These are phyloP conservation scores for Etheostoma perlongum DNA, from an alignment of 2,797 vertebrate genomes.

Conservation along the genomic window DNA sequence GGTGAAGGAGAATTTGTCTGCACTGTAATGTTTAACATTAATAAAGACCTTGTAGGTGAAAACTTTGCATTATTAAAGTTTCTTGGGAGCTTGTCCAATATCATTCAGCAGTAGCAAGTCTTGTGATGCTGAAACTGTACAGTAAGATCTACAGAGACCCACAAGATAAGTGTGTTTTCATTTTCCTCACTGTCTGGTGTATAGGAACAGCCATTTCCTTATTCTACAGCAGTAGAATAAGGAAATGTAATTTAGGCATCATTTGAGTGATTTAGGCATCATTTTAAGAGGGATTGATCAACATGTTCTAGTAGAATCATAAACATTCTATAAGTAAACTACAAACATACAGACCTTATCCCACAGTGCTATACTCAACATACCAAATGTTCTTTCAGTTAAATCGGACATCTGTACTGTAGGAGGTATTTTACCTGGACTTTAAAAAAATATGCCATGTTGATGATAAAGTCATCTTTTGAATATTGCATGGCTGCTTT, in stretches of 20 bases:
- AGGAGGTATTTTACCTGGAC: not conserved
- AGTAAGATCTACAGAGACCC: conserved; percentile 49
- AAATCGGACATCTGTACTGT: not conserved
- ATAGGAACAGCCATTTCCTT: not conserved
- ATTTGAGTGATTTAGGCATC: not conserved
- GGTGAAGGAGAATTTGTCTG: not conserved
- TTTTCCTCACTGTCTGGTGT: not conserved
- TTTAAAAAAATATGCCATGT: not conserved
- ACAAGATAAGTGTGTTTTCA: conserved; percentile 29
- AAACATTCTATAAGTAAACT: not conserved
- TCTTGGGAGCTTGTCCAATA: conserved; percentile 4
- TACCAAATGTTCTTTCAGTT: conserved; percentile 5
- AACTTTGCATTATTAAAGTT: not conserved
- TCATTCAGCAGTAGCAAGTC: conserved; percentile 24
- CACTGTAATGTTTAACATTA: not conserved
- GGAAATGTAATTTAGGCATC: no score
- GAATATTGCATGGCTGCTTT: conserved; percentile 14
- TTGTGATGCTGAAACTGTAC: conserved; percentile 35
- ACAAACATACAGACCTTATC: not conserved
- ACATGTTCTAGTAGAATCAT: not conserved
- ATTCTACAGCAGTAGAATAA: conserved; percentile 4
- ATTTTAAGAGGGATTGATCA: not conserved
- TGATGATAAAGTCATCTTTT: conserved; percentile 27
- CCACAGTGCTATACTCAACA: not conserved
- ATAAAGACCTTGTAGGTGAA: no score